A percentile compares a stretch with the other conserved stretches of the same genome.
These are phyloP conservation scores for Trachelus troglodyta DNA, from an alignment of 2,888 invertebrate species.

Conservation along the genomic window DNA sequence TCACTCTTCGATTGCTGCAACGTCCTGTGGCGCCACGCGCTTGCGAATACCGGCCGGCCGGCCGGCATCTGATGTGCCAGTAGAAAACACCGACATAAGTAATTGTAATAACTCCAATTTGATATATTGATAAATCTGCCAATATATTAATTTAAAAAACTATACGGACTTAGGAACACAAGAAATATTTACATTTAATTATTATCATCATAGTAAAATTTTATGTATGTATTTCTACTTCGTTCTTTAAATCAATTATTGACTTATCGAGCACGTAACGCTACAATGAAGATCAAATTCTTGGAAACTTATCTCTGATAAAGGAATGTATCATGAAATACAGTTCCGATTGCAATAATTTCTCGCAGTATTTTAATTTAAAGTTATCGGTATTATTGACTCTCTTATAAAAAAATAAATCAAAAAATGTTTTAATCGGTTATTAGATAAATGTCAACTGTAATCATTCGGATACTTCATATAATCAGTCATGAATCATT, in stretches of 20 bases:
- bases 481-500: background rate
- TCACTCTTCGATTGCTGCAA: background rate
- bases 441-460: background rate
- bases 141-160: background rate
- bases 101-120: background rate
- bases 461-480: no score
- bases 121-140: background rate
- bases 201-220: background rate
- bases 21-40: background rate
- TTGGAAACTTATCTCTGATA: no score
- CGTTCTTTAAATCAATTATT: background rate
- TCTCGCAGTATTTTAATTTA: background rate
- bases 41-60: background rate
- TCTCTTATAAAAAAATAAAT: background rate
- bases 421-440: background rate
- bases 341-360: background rate
- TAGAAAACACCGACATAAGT: background rate
- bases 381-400: background rate
- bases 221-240: no score
- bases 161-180: background rate
- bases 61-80: background rate
- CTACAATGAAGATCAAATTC: background rate
- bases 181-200: background rate
- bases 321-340: no score
- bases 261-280: background rate